Base-by-base conservation (phyloP, 2,888 invertebrate genomes). In the Polyommatus iphigenia region DNA sequence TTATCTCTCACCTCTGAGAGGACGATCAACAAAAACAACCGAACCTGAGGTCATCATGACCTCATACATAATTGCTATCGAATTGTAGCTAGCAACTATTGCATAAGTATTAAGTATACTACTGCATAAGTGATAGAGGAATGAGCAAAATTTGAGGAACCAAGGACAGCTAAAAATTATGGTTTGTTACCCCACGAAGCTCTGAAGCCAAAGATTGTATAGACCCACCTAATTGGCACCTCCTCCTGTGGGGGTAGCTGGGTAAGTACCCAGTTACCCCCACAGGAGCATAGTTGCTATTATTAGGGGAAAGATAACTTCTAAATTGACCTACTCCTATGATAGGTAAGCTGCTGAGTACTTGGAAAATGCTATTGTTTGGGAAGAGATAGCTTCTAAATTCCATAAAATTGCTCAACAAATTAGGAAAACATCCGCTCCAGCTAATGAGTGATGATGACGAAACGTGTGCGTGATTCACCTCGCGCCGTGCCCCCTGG, bases 1-100 rank as follows among this genome's bases (percentile, higher is more conserved):
- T 62, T 62, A 62, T 62, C 62, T 24, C 24, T 62, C 62, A 62
- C 62, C 62, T 62, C 62, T 24, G 24, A 62, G 62, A 62, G 62
- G 62, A 62, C 62, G 24, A 10, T 13, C 20, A 24, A 13, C 62
- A 62, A 62, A 62, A 62, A 62, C 62, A 62, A 59, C 59, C 62
- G 4, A 62, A 13, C 24, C 3, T 20, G 62, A 62, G 62, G 62
- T 24, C 24, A 62, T 5, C 0, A 62, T 62, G 62, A 62, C 62
- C 62, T 20, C 1, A n/a, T 59, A 62, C 4, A 62, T 20, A 24
- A 54, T 54, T 54, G 18, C 54, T 54, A 54, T 54, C 54, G 54
- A 54, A 54, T 54, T 3, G 3, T 54, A 1, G 18, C 54, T 54
- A 18, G 18, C 5, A 5, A 54, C 4, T 18, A 18, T 54, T 54